Evolutionary conservation across 2,797 vertebrate species (phyloP).

Genomic region (Syngnathus acus): DNA sequence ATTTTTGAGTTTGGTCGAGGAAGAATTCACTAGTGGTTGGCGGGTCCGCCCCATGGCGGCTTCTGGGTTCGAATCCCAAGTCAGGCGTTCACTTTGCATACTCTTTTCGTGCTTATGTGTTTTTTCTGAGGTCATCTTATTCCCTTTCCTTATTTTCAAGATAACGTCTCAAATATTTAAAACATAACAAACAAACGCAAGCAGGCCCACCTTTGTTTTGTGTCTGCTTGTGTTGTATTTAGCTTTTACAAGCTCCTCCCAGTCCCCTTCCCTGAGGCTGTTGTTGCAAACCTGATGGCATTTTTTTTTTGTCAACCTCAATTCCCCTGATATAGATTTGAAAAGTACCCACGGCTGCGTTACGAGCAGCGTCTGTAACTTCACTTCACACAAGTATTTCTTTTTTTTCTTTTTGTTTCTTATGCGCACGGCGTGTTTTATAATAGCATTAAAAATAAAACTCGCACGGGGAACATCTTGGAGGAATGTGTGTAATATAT

Average conservation of each 20-base stretch:
- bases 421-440: not conserved
- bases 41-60: no score
- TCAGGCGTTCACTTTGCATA: no score
- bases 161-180: not conserved
- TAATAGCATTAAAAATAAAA: constrained; percentile 5
- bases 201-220: constrained; percentile 1
- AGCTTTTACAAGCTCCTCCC: constrained; percentile 13
- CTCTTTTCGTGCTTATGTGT: no score
- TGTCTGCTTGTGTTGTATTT: constrained; percentile 1
- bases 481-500: constrained; percentile 23
- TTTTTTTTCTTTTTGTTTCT: not conserved
- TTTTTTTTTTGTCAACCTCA: constrained; percentile 41
- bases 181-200: not conserved
- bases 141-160: not conserved
- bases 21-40: no score
- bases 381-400: constrained; percentile 21
- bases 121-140: not conserved
- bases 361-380: constrained; percentile 17
- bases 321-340: constrained; percentile 34
- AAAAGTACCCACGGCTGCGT: constrained; percentile 26
- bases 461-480: constrained; percentile 9
- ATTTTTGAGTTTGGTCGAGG: not conserved
- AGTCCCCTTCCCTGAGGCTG: constrained; percentile 36
- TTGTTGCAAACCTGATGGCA: constrained; percentile 41
- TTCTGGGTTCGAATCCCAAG: no score